Evolutionary conservation across 2,888 invertebrate species (phyloP).

Genomic region (Dicyrtoma fusca): DNA sequence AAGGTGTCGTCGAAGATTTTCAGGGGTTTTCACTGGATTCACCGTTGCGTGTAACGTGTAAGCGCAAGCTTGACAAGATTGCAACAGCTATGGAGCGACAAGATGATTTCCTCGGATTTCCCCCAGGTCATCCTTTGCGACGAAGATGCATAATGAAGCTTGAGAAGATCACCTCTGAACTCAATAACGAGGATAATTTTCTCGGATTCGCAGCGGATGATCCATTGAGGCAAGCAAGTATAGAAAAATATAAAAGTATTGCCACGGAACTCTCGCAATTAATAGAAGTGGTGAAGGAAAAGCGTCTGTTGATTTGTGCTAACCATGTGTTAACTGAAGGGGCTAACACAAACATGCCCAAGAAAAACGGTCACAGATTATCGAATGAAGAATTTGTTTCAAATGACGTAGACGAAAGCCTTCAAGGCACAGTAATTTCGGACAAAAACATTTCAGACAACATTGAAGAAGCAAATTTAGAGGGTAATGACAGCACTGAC

Average conservation of each 20-base stretch:
- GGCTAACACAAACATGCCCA: too few relatives aligned
- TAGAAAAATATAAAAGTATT: neutral
- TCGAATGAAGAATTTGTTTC: too few relatives aligned
- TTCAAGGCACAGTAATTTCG: too few relatives aligned
- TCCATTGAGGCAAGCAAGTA: constrained; percentile 3
- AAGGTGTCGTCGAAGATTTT: neutral
- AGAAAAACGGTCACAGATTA: too few relatives aligned
- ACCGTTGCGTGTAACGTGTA: neutral
- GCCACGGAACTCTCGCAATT: neutral
- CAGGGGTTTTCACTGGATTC: constrained; percentile 5
- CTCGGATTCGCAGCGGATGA: constrained; percentile 2
- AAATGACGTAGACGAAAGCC: too few relatives aligned
- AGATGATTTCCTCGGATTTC: constrained; percentile 5
- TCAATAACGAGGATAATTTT: constrained; percentile 3
- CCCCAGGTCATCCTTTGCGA: neutral
- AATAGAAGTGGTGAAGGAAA: neutral
- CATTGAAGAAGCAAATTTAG: too few relatives aligned
- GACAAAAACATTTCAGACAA: too few relatives aligned
- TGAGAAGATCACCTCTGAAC: neutral
- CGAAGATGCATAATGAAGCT: neutral
- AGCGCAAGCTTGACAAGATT: neutral
- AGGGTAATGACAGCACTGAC: too few relatives aligned
- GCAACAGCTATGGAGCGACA: neutral
- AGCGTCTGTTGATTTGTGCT: neutral
- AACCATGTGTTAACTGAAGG: too few relatives aligned